Conservation (phyloP, 2,113 vertebrate species). For the Tinamus guttatus region DNA sequence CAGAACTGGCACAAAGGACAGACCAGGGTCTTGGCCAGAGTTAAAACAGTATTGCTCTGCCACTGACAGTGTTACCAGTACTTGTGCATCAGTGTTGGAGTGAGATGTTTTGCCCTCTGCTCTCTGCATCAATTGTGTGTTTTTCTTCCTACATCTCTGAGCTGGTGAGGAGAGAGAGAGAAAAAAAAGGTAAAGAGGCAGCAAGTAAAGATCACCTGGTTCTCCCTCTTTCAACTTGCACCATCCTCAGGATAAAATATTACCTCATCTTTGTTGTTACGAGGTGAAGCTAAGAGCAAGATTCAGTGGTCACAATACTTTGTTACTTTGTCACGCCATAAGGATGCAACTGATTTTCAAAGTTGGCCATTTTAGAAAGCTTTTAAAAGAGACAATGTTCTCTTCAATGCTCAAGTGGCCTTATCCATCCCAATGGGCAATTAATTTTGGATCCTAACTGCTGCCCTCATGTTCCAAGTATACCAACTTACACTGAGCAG, state of each 20-base stretch:
- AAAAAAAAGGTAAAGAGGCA: neutral
- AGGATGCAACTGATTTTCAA: neutral
- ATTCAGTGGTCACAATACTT: neutral
- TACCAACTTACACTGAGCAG: neutral
- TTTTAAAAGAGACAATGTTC: slow-evolving; percentile 39
- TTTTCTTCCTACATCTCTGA: neutral
- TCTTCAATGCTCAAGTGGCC: neutral
- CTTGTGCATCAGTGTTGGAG: neutral
- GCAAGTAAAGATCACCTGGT: neutral
- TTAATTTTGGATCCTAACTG: slow-evolving; percentile 59
- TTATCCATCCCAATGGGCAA: neutral
- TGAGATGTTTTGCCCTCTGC: neutral
- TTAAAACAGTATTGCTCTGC: slow-evolving; percentile 6
- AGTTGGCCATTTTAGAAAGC: slow-evolving; percentile 1
- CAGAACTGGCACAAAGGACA: slow-evolving; percentile 47
- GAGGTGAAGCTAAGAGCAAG: neutral
- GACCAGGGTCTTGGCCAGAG: neutral
- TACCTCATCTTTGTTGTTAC: neutral
- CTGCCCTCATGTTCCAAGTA: neutral
- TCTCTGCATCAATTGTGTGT: neutral
- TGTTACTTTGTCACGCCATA: neutral
- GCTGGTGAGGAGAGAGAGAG: neutral
- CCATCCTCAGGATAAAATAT: neutral
- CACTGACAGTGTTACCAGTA: neutral
- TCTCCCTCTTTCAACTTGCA: neutral